These are phyloP conservation scores for Corapipo altera DNA, from an alignment of 2,113 vertebrate species.

Conservation along the genomic window DNA sequence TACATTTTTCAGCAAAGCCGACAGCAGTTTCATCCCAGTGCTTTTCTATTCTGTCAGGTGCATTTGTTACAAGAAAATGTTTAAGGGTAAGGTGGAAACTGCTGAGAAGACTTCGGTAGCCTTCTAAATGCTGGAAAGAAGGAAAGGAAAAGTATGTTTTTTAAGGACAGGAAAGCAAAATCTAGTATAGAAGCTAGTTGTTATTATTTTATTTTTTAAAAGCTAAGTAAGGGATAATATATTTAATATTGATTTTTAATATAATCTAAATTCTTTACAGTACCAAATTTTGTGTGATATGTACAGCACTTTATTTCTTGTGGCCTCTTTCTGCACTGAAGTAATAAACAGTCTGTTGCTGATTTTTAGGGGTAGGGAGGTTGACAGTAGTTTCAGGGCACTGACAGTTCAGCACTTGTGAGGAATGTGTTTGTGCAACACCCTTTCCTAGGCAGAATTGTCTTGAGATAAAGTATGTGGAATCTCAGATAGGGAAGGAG, in stretches of 20 bases:
- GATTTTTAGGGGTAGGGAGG: constrained; percentile 18
- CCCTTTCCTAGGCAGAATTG: constrained; percentile 19
- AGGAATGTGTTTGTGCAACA: constrained; percentile 11
- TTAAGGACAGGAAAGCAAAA: neutral
- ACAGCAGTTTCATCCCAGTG: neutral
- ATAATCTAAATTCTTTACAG: neutral
- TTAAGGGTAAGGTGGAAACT: neutral
- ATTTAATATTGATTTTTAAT: neutral
- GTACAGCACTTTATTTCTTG: neutral
- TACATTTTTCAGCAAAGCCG: neutral
- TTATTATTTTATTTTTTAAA: neutral
- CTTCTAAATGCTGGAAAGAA: neutral
- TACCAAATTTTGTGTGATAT: neutral
- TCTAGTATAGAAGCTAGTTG: neutral
- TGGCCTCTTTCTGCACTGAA: neutral
- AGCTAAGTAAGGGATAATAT: neutral
- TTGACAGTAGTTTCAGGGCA: neutral
- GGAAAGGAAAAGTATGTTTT: neutral
- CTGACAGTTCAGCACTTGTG: neutral
- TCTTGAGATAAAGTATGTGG: constrained; percentile 35
- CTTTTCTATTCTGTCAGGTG: neutral
- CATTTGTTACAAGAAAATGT: neutral
- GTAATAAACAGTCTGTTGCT: neutral
- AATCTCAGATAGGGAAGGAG: constrained; percentile 49
- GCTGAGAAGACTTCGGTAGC: neutral